Evolutionary conservation across 2,888 invertebrate genomes (phyloP), one percentile per base, ranked within the genome.

Genomic region (Bruchidius siliquastri): DNA sequence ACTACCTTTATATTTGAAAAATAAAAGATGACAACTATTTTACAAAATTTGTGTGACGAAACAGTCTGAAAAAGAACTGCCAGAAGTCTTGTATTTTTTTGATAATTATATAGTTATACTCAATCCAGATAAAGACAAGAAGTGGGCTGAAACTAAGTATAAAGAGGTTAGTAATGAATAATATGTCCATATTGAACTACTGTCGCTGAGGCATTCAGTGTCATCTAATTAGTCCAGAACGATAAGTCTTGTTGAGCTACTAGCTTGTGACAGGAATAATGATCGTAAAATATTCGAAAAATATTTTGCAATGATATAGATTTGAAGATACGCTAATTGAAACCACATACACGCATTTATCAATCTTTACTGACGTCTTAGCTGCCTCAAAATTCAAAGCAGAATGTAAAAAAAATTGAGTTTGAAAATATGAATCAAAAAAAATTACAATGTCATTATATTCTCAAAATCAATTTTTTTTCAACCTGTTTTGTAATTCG

Each of bases 121-220:
- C 0, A 67, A 74, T 74, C 75, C 77, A 8, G 71, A 75, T 21
- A 76, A 73, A 67, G 75, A 75, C 32, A 68, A 72, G 21, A 77
- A 76, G 70, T 80, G 78, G 79, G 79, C 78, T 30, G 73, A 77
- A 71, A 21, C 76, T 4, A 70, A 77, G 22, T 80, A 77, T 69
- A 22, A 76, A 32, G 22, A 75, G 8, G 71, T 73, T 69, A 74
- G 78, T 49, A 73, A 77, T 71, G 69, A 71, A 20, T 67, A 73
- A 4, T 66, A 68, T 0, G 78, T 69, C 73, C 79, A 66, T 77
- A 77, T 66, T 77, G 79, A 66, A 78, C 74, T 66, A 69, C 75
- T 18, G 73, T 76, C 0, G n/a, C 72, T n/a, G 75, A 76, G 69
- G 77, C 77, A 21, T 75, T 81, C 71, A 22, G 74, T 18, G 20